Evolutionary conservation across 2,888 invertebrate species (phyloP).

Genomic region (Tachina lurida): DNA sequence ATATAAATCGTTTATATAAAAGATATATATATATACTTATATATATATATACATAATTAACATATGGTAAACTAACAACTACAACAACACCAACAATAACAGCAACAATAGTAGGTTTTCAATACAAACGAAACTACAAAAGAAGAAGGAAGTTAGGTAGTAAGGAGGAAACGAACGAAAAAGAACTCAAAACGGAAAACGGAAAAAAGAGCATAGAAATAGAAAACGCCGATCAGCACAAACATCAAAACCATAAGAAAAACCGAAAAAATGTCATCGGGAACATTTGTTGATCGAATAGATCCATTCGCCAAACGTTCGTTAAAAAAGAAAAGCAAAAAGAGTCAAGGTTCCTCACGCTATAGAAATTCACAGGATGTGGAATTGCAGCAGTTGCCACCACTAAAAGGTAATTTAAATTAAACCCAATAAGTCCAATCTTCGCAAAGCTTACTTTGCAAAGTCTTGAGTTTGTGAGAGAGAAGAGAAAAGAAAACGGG

Average conservation of each 20-base stretch:
- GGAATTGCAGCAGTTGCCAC: constrained; percentile 97
- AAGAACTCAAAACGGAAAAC: constrained; percentile 21
- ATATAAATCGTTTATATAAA: constrained; percentile 54
- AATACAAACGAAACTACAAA: constrained; percentile 31
- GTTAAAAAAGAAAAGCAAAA: constrained; percentile 98
- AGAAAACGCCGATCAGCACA: constrained; percentile 58
- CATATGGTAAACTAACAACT: constrained; percentile 52
- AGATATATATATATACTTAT: not conserved
- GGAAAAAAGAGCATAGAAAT: constrained; percentile 4
- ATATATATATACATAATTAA: constrained; percentile 54
- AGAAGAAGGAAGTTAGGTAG: constrained; percentile 32
- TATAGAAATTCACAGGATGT: constrained; percentile 99
- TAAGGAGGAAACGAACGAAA: constrained; percentile 9
- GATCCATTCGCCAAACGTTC: constrained; percentile 99
- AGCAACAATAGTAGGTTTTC: constrained; percentile 56
- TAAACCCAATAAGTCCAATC: constrained; percentile 1
- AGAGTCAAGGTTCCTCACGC: constrained; percentile 99
- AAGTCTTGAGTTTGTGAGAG: not conserved
- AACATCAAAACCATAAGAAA: constrained; percentile 67
- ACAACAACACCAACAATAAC: constrained; percentile 42
- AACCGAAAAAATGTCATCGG: constrained; percentile 85
- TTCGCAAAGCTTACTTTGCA: not conserved
- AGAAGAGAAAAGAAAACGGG: not conserved
- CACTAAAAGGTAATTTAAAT: constrained; percentile 92
- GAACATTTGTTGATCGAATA: constrained; percentile 99